Evolutionary conservation across 2,888 invertebrate genomes (phyloP), one percentile per base, ranked within the genome.

Genomic region (Homarus gammarus): DNA sequence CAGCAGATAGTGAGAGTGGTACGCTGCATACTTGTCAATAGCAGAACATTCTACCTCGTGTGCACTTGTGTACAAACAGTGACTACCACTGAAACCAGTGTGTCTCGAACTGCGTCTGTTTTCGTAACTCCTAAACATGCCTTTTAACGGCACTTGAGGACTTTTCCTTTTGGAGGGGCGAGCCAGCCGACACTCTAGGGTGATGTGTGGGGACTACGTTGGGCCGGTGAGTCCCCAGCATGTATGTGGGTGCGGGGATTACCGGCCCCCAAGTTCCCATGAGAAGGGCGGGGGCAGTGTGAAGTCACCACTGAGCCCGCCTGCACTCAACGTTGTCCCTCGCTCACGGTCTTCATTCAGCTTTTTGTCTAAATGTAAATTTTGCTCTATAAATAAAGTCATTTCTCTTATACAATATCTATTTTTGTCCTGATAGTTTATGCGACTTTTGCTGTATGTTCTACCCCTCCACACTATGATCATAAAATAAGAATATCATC

Each of bases 301-400:
- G 38, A 15, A 22, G 22, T 36, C 38, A 22, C 38, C 38, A 40
- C 36, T 72, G 72, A 8, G 75, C n/a, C n/a, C 44, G 1, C 2
- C 44, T 44, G 27, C 70, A 70, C 70, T 70, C 44, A 83, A 70
- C 49, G 68, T 78, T 68, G 61, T 61, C 85, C 75, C 85, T 68
- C 78, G 78, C 85, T 78, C 78, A 78, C 85, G 40, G 68, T 78
- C 85, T 85, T 85, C 85, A 85, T 85, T 85, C 85, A 85, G 85
- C 85, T 85, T 85, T 85, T 85, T 85, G 85, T 85, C 85, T 85
- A 85, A 85, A 85, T 85, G 85, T 85, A 85, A 77, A 85, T 85
- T 85, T 85, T 85, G 85, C 85, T 85, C 85, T 85, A 85, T 85
- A 68, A 85, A 85, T 85, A 85, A 85, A 85, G 78, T 85, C 85